A percentile compares a stretch with the other conserved stretches of the same genome.
These are phyloP conservation scores for Gila orcuttii DNA, from an alignment of 2,113 vertebrate genomes.

Conservation along the genomic window DNA sequence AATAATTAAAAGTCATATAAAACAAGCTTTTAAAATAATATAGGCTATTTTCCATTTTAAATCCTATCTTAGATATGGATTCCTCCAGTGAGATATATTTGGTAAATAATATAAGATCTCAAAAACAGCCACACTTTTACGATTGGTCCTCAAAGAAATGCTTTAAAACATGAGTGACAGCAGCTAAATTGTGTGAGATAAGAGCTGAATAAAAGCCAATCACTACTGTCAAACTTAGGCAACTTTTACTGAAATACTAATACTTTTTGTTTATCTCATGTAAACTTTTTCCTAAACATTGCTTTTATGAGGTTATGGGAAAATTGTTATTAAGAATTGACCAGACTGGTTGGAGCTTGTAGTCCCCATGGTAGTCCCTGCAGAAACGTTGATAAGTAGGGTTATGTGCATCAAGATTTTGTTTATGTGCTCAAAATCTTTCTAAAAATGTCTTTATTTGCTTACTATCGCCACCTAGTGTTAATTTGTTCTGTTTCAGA, in stretches of 20 bases:
- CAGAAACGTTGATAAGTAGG: background rate
- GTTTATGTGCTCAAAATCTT: background rate
- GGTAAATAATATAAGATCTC: background rate
- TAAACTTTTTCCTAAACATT: background rate
- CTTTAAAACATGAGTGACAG: background rate
- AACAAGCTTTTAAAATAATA: background rate
- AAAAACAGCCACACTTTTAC: background rate
- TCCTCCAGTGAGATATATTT: background rate
- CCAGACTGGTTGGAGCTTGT: background rate
- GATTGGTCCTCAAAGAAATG: background rate
- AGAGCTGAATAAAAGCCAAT: background rate
- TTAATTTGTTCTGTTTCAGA: background rate
- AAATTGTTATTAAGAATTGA: background rate
- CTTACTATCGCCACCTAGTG: conserved; percentile 70
- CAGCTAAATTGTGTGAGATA: background rate
- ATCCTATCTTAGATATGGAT: background rate
- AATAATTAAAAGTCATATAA: background rate
- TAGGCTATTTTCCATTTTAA: background rate
- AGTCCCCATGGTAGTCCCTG: background rate
- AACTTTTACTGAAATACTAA: background rate
- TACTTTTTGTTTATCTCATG: background rate
- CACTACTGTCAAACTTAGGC: background rate
- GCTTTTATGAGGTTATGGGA: background rate
- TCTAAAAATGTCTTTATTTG: conserved; percentile 30
- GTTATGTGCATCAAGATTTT: background rate